phyloP scores from a whole-genome alignment of 2,113 vertebrate species.

The rat (Rattus norvegicus) region DNA sequence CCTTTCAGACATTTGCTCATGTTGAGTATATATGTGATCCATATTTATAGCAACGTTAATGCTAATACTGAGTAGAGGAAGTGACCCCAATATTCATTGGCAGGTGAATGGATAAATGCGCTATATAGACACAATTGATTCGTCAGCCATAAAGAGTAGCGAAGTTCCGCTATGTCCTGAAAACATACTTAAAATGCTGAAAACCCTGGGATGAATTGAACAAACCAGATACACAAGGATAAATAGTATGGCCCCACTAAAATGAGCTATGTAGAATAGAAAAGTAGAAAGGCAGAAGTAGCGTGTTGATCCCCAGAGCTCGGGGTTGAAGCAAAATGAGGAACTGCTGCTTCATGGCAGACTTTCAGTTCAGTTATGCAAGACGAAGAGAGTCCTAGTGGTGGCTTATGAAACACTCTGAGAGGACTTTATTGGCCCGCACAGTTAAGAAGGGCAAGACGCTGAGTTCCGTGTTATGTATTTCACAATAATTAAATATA shows the following conservation, averaged over 20 bases:
- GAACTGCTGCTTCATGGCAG: neutral
- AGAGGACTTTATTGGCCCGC: neutral
- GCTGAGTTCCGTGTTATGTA: neutral
- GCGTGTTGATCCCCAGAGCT: neutral
- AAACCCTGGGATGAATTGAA: neutral
- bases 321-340: neutral
- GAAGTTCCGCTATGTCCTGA: neutral
- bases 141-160: neutral
- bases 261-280: neutral
- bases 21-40: neutral
- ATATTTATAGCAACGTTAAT: neutral
- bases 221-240: neutral
- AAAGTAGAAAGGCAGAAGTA: neutral
- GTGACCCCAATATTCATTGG: neutral
- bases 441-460: neutral
- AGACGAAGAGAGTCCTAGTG: neutral
- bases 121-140: no score
- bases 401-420: neutral
- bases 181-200: neutral
- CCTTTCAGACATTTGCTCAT: neutral
- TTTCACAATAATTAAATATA: neutral
- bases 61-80: neutral
- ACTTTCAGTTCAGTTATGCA: slow-evolving; percentile 12
- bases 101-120: neutral
- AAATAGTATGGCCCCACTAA: neutral